Evolutionary conservation across 1,140 invertebrate genomes (phyloP).

Genomic region (Aphelinus atriplicis): DNA sequence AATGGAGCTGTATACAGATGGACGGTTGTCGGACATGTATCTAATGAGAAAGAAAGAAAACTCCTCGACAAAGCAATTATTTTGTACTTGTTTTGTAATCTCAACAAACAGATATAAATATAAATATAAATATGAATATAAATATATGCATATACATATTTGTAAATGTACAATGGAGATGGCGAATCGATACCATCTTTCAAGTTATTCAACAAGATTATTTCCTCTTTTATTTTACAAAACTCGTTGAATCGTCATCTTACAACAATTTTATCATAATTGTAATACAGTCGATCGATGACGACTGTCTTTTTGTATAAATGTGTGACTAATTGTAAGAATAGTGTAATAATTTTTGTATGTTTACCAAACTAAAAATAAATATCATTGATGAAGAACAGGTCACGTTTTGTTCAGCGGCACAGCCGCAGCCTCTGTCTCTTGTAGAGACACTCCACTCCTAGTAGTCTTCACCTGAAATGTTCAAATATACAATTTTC

Average conservation of each 20-base stretch:
- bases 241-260: slow-evolving; percentile 12
- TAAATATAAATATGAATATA: slow-evolving; percentile 28
- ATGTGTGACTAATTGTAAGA: slow-evolving; percentile 66
- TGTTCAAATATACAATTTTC: too few species aligned
- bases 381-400: slow-evolving; percentile 66
- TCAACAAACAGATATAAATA: slow-evolving; percentile 52
- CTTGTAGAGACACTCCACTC: slow-evolving; percentile 3
- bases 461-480: slow-evolving; percentile 9
- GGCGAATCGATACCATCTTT: slow-evolving; percentile 51
- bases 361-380: slow-evolving; percentile 68
- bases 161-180: slow-evolving; percentile 25
- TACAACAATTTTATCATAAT: slow-evolving; percentile 14
- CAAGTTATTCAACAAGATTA: slow-evolving; percentile 47
- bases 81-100: slow-evolving; percentile 62
- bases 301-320: slow-evolving; percentile 65
- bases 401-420: slow-evolving; percentile 44
- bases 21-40: slow-evolving; percentile 17
- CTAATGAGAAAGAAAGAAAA: slow-evolving; percentile 33
- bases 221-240: slow-evolving; percentile 6
- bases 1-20: slow-evolving; percentile 25
- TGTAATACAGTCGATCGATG: slow-evolving; percentile 22
- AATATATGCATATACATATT: slow-evolving; percentile 34
- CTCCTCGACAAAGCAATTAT: slow-evolving; percentile 48
- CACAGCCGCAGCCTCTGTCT: slow-evolving; percentile 23
- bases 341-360: slow-evolving; percentile 67